Evolutionary conservation across 2,888 invertebrate species (phyloP), one percentile per base, ranked within the genome.

Genomic region (Macaria liturata): DNA sequence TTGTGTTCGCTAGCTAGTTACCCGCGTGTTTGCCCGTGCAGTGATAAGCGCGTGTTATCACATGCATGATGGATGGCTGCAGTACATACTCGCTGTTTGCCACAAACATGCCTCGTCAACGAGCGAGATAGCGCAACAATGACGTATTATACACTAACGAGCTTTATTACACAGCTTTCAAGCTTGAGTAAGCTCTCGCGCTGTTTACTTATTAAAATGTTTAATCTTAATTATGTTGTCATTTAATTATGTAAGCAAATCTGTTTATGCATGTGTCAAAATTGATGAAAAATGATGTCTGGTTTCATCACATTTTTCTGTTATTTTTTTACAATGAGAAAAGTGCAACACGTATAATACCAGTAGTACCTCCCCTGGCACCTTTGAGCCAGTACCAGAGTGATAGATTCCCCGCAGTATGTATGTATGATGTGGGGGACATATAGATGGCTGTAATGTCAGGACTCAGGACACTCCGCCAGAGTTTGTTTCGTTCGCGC

Each of bases 401-500:
- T 81, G 81, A 84, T 80, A 78, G 78, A 83, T 83, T 20, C 20
- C 20, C 20, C 20, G 20, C 20, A 20, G 20, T 20, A 20, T 20
- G 20, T 20, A 20, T 20, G 20, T 20, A 20, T 20, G 1, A 2
- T 20, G 20, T 20, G 20, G 20, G 75, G 79, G 75, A 80, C 80
- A 81, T 78, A 81, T 74, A 76, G 76, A 81, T 78, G 73, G 72
- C 76, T 68, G 75, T 79, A 74, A 80, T 75, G 71, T 69, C 71
- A 72, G 68, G 60, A 55, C 20, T 20, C 20, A 68, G 63, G 66
- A 68, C 57, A 68, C 50, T 47, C 43, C 54, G 51, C 54, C 49
- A 42, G 61, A 59, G 57, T 56, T 52, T 58, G 75, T 77, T 75
- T 71, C 74, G 71, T 73, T 69, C 67, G 59, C 59, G 67, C 20